Percentiles rank a stretch among this genome's conserved stretches.
Conservation (phyloP, 2,888 invertebrate species). For the Chrysolina americana region DNA sequence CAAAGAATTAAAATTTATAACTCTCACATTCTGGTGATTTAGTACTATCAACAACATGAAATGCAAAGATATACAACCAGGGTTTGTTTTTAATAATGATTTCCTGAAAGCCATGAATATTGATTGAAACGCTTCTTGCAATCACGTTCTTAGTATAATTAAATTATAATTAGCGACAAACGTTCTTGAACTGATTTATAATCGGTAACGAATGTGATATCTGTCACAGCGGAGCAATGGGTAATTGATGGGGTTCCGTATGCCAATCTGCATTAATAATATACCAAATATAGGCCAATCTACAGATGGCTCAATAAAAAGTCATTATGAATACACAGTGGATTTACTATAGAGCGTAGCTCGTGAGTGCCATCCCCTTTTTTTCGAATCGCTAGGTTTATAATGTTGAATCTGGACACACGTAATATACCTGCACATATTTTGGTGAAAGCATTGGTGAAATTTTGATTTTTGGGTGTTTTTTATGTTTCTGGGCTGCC, state of each 20-base stretch:
- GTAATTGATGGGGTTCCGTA: background rate
- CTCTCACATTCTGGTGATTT: no score
- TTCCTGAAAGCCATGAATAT: slow-evolving; percentile 14
- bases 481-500: no score
- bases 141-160: slow-evolving; percentile 14
- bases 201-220: background rate
- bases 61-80: background rate
- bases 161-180: slow-evolving; percentile 19
- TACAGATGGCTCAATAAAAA: background rate
- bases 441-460: no score
- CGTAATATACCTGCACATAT: no score
- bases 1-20: no score
- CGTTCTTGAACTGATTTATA: slow-evolving; percentile 20
- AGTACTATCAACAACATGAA: no score
- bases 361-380: no score
- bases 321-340: no score
- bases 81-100: background rate
- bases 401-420: no score
- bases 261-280: background rate
- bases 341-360: no score
- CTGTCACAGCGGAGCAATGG: background rate
- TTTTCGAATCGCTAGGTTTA: no score
- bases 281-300: background rate
- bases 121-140: slow-evolving; percentile 13
- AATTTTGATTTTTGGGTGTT: no score